A percentile compares a stretch with the other conserved stretches of the same genome.
These are phyloP conservation scores for Prostheceraeus crozeri DNA, from an alignment of 2,888 invertebrate species.

Conservation along the genomic window DNA sequence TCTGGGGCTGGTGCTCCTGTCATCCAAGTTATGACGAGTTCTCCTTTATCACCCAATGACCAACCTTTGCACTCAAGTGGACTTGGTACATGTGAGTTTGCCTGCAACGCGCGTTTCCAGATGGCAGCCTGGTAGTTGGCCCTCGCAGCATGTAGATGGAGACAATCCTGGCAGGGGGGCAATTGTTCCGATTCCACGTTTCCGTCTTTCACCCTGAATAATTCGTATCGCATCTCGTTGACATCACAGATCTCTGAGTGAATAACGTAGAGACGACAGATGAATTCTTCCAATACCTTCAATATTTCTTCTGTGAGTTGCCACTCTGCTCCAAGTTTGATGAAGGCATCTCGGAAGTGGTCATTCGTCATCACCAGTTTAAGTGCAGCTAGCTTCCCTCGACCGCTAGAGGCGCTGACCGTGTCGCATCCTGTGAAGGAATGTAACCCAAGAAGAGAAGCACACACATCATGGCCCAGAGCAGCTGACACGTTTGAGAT, in stretches of 20 bases:
- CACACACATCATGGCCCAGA: constrained; percentile 36
- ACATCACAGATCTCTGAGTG: constrained; percentile 5
- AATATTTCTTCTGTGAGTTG: constrained; percentile 6
- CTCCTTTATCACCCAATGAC: constrained; percentile 26
- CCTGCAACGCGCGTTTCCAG: constrained; percentile 35
- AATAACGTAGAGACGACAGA: not conserved
- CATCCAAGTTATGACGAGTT: too few relatives aligned
- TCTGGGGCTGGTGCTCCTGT: too few relatives aligned
- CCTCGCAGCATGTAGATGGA: constrained; percentile 18
- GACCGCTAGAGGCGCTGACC: constrained; percentile 10
- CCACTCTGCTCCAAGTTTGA: not conserved
- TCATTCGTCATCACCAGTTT: constrained; percentile 6
- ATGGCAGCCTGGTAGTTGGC: constrained; percentile 41
- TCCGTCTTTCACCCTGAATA: too few relatives aligned
- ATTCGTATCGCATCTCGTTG: too few relatives aligned
- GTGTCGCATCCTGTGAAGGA: constrained; percentile 15
- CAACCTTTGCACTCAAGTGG: constrained; percentile 35
- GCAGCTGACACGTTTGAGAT: constrained; percentile 33
- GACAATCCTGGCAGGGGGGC: too few relatives aligned
- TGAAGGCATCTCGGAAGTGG: constrained; percentile 5
- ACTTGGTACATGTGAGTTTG: constrained; percentile 33
- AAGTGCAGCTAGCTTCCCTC: not conserved
- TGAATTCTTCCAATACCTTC: constrained; percentile 1
- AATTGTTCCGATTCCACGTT: too few relatives aligned
- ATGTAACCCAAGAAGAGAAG: constrained; percentile 18